Conservation (phyloP, 2,797 vertebrate species). For the Otus scops region DNA sequence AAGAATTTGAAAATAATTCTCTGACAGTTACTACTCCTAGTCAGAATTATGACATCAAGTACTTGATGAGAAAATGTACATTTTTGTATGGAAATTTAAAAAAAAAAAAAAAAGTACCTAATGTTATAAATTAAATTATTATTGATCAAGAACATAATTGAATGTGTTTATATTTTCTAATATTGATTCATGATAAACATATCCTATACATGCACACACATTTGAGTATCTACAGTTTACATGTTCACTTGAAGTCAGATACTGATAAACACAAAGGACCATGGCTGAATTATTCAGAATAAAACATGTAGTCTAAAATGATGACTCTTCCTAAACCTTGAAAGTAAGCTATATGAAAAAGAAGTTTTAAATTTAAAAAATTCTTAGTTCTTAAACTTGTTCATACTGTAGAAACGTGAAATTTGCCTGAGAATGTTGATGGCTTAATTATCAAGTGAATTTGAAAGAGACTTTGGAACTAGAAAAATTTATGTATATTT, state of each 20-base stretch:
- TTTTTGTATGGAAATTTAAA: not conserved
- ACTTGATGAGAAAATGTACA: not conserved
- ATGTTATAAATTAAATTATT: not conserved
- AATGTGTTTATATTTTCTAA: not conserved
- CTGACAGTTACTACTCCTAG: not conserved
- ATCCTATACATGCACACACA: not conserved
- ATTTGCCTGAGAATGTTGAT: not conserved
- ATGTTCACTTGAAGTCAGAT: not conserved
- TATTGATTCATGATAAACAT: not conserved
- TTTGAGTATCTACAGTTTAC: not conserved
- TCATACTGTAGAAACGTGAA: conserved; percentile 5
- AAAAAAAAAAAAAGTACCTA: not conserved
- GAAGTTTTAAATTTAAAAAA: not conserved
- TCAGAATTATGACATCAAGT: not conserved
- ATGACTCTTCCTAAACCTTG: not conserved
- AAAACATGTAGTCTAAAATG: not conserved
- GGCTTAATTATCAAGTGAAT: not conserved
- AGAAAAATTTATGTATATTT: not conserved
- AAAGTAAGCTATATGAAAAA: not conserved
- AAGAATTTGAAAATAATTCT: not conserved
- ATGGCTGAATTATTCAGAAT: not conserved
- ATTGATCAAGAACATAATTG: not conserved
- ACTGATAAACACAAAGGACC: not conserved
- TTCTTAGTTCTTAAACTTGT: not conserved
- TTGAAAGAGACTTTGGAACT: not conserved